Base-by-base conservation (phyloP, 2,888 invertebrate genomes). In the Drosophila kokeensis region DNA sequence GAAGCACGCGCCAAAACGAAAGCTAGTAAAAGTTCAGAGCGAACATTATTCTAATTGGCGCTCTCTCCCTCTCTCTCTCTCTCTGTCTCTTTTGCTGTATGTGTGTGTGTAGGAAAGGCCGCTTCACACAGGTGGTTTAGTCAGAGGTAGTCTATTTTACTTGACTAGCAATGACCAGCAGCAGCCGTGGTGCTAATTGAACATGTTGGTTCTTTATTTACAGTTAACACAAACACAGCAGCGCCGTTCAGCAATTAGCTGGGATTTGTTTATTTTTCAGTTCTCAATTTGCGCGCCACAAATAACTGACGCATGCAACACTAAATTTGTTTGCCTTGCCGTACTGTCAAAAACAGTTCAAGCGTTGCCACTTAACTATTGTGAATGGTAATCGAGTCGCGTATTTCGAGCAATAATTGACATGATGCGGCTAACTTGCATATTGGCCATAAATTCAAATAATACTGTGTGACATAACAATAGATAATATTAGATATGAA, bases 401-500 rank as follows among this genome's bases (percentile, higher is more conserved):
- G 8, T 2, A 13, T 45, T 45, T 42, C 55, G 60, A 62, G 36
- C 18, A 30, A 21, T 13, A 32, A 18, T 24, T 7, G 8, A n/a
- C 27, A 8, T 18, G 7, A 40, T 36, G 45, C 10, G 29, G 58
- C 36, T 42, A 49, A 13, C 11, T 24, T 21, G 8, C 27, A 63
- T 24, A 57, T 27, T 7, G 2, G 2, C 11, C 10, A 13, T 4
- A 29, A 49, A 38, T 38, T n/a, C 53, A 13, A 15, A 15, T 36
- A 49, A 48, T 49, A 34, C 15, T 36, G 4, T 11, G 10, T 4
- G 27, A 57, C 34, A 45, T 45, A 45, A 8, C 8, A 45, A 10
- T 36, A 50, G 2, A 30, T 5, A 58, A 4, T 24, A 24, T 38
- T 8, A 24, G 73, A 53, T 10, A 88, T 93, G 91, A 73, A 97